Percentiles rank a stretch among this genome's conserved stretches.
phyloP scores from a whole-genome alignment of 2,797 vertebrate species.

The Spinus olivaceus region DNA sequence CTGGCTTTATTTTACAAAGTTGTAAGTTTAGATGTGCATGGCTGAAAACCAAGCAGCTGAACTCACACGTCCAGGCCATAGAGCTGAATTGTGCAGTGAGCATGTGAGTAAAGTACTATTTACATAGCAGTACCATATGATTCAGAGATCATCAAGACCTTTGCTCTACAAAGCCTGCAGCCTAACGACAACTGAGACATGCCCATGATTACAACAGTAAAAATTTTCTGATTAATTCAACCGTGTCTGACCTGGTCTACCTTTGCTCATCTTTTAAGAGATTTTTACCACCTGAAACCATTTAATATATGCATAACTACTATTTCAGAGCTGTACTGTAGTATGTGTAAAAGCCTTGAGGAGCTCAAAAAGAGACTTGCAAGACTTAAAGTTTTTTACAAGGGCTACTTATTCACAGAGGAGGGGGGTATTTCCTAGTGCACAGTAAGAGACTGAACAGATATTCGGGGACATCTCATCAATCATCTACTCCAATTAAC shows the following conservation, averaged over 20 bases:
- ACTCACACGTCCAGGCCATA: accelerated
- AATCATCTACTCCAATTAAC: background rate
- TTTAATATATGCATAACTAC: background rate
- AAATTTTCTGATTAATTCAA: background rate
- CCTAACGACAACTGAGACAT: background rate
- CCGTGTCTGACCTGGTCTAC: background rate
- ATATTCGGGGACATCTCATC: background rate
- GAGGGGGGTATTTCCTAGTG: background rate
- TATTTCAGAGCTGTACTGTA: background rate
- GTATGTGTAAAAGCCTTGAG: background rate
- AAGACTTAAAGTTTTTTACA: background rate
- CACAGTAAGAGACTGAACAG: accelerated
- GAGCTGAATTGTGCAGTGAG: background rate
- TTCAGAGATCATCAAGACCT: background rate
- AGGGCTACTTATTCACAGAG: background rate
- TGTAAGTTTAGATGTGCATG: background rate
- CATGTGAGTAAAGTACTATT: background rate
- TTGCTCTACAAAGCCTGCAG: background rate
- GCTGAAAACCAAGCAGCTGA: background rate
- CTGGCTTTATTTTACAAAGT: background rate
- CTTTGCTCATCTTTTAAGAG: background rate
- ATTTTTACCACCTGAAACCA: background rate
- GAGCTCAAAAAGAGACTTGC: background rate
- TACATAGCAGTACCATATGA: background rate
- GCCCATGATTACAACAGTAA: background rate